Percentiles rank a stretch among this genome's conserved stretches.
These are phyloP conservation scores for Selenia dentaria DNA, from an alignment of 2,888 invertebrate genomes.

Conservation along the genomic window DNA sequence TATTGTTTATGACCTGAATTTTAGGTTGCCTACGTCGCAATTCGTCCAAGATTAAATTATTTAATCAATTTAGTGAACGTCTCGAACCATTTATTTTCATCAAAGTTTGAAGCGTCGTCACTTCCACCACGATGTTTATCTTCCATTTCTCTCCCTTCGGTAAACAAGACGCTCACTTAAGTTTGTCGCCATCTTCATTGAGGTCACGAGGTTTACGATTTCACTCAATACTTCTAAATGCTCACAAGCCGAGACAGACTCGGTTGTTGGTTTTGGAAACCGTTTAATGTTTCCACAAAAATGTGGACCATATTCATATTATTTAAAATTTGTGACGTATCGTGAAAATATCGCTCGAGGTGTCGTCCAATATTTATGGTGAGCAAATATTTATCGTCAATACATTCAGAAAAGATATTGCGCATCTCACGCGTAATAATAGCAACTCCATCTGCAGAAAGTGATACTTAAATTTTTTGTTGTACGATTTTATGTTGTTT, in stretches of 20 bases:
- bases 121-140: slow-evolving; percentile 19
- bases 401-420: slow-evolving; percentile 40
- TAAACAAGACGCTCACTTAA: slow-evolving; percentile 34
- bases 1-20: too few relatives aligned
- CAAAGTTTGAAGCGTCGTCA: slow-evolving; percentile 14
- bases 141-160: slow-evolving; percentile 46
- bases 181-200: slow-evolving; percentile 55
- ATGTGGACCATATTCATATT: slow-evolving; percentile 38
- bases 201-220: slow-evolving; percentile 74
- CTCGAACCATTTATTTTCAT: slow-evolving; percentile 10
- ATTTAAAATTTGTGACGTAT: slow-evolving; percentile 42
- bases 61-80: slow-evolving; percentile 4
- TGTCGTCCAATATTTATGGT: slow-evolving; percentile 55
- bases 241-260: slow-evolving; percentile 43
- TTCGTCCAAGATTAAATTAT: too few relatives aligned
- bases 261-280: slow-evolving; percentile 64
- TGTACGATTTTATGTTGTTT: slow-evolving; percentile 3
- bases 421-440: slow-evolving; percentile 13
- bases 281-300: slow-evolving; percentile 53
- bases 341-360: slow-evolving; percentile 38
- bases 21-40: too few relatives aligned
- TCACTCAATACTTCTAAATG: slow-evolving; percentile 63
- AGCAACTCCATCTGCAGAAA: neutral
- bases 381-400: slow-evolving; percentile 56
- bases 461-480: neutral